Conservation (phyloP, 2,797 vertebrate genomes). For the Phyllotis vaccarum region DNA sequence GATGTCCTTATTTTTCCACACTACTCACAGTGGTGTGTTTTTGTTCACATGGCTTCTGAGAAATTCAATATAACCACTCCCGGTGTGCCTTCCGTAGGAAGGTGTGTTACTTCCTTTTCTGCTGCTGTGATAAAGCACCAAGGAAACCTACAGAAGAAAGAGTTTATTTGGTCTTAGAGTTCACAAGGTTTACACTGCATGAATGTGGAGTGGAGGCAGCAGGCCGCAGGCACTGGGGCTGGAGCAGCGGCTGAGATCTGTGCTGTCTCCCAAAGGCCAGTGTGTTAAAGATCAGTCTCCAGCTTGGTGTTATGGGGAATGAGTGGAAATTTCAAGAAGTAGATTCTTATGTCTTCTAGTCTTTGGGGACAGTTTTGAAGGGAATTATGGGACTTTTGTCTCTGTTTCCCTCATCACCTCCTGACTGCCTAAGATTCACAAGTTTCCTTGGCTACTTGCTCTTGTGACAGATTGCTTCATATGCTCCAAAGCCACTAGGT, state of each 20-base stretch:
- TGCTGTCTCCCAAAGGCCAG: neutral
- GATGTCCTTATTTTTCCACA: neutral
- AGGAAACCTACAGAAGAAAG: neutral
- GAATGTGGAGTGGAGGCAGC: neutral
- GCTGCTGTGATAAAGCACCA: neutral
- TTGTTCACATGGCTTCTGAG: neutral
- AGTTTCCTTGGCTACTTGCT: neutral
- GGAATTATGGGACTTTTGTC: neutral
- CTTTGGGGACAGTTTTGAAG: neutral
- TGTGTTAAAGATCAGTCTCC: neutral
- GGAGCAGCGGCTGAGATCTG: neutral
- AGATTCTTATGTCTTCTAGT: neutral
- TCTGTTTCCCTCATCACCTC: neutral
- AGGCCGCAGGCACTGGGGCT: neutral
- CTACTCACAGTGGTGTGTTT: neutral
- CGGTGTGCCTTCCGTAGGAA: neutral
- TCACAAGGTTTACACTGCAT: neutral
- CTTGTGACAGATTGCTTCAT: neutral
- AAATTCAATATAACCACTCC: neutral
- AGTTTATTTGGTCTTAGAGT: neutral
- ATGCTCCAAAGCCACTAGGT: neutral
- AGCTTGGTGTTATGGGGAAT: neutral
- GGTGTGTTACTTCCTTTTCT: neutral
- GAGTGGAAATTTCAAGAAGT: neutral
- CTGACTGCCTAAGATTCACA: neutral